Base-by-base conservation (phyloP, 2,113 vertebrate genomes). In the Spea bombifrons region DNA sequence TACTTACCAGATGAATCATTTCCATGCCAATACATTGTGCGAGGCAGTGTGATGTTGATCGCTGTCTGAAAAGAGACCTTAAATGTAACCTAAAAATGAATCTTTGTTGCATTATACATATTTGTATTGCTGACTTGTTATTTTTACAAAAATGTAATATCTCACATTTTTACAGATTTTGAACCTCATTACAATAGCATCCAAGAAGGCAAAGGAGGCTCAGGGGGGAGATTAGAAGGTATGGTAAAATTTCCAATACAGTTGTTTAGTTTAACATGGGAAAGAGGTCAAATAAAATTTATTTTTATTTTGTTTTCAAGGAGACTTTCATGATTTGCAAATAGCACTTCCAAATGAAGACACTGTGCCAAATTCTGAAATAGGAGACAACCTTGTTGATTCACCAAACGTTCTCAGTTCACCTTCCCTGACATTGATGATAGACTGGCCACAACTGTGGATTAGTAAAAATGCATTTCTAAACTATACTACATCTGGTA, bases 391-490 rank as follows among this genome's bases (percentile, higher is more conserved):
- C 68, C 85, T 95, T 71, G 55, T 95, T 53, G 88, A 88, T 73
- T 84, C 86, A 63, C 84, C 82, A 49, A 74, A 71, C 6, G 8
- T 77, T 0, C 2, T 7, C 0, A 49, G 17, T 0, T 15, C 52
- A 49, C 64, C 76, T 8, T 49, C 15, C 53, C 57, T 83, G 0
- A 3, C 12, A 4, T 88, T 88, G 8, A 71, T 93, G 82, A 82
- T 92, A 0, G 89, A 94, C 76, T 88, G 94, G 85, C 75, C 86
- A 71, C 90, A 91, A 84, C 81, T 88, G 5, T 79, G 48, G 0
- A 77, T 94, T 12, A 81, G 87, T 57, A 80, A 7, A 8, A 61
- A 16, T 7, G 55, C 66, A 8, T 86, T 88, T 74, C 82, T 43
- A 2, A 9, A 67, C 48, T 85, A 81, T 17, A 81, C 84, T 3